Percentiles rank a stretch among this genome's conserved stretches.
Evolutionary conservation across 53 echinoderm and acorn worm species (phyloP).

Genomic region (Crossaster papposus): DNA sequence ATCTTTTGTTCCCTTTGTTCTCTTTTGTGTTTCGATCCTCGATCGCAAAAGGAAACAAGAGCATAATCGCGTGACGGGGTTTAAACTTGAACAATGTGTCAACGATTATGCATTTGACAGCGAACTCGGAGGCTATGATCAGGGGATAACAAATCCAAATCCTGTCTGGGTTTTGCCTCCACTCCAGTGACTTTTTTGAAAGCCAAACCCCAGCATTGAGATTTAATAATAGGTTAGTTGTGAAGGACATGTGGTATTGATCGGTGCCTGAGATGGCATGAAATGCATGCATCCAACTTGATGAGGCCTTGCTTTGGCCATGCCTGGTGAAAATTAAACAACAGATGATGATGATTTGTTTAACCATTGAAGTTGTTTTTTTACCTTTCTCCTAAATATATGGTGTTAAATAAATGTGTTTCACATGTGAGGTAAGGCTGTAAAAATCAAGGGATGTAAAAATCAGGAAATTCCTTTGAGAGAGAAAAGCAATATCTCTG

Average conservation of each 20-base stretch:
- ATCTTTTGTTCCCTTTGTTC: too few relatives aligned
- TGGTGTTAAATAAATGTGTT: not conserved
- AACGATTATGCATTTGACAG: too few relatives aligned
- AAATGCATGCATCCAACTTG: not conserved
- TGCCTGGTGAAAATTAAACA: not conserved
- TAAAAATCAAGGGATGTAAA: not conserved
- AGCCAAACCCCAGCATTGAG: not conserved
- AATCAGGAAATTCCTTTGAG: too few relatives aligned
- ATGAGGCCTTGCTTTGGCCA: not conserved
- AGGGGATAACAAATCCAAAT: too few relatives aligned
- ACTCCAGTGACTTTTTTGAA: constrained; percentile 4
- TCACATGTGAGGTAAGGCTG: not conserved
- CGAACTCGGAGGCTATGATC: too few relatives aligned
- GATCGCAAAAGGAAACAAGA: too few relatives aligned
- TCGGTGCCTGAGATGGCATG: not conserved
- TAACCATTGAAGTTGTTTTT: not conserved
- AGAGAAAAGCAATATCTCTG: too few relatives aligned
- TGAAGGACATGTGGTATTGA: constrained; percentile 46
- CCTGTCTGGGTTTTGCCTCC: not conserved
- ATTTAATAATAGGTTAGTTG: constrained; percentile 47
- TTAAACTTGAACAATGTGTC: too few relatives aligned
- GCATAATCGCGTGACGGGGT: too few relatives aligned
- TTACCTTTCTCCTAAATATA: not conserved
- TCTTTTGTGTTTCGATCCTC: too few relatives aligned
- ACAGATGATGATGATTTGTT: not conserved